Conservation (phyloP, 2,888 invertebrate genomes). For the Hyposoter didymator region DNA sequence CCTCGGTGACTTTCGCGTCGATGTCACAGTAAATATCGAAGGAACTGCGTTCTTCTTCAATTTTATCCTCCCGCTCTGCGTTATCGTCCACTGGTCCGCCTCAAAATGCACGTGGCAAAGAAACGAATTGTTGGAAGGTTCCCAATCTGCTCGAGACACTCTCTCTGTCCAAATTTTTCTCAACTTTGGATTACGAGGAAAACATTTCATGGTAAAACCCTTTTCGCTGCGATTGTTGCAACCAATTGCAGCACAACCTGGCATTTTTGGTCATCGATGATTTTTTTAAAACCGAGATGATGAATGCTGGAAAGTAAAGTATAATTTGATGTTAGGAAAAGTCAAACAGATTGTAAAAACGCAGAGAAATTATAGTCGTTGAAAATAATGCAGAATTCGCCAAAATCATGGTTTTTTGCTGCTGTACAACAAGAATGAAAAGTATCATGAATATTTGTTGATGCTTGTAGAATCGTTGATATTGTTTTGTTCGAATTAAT, state of each 20-base stretch:
- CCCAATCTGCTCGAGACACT: slow-evolving; percentile 82
- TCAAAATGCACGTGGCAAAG: slow-evolving; percentile 82
- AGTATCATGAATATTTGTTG: neutral
- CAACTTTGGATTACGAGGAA: slow-evolving; percentile 81
- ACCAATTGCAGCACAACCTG: slow-evolving; percentile 82
- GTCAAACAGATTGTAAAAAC: neutral
- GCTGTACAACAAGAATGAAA: neutral
- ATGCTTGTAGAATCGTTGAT: neutral
- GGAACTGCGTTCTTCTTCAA: slow-evolving; percentile 81
- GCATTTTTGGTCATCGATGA: slow-evolving; percentile 76
- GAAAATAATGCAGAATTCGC: neutral
- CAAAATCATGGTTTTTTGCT: neutral
- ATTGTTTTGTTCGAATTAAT: neutral
- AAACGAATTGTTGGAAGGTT: slow-evolving; percentile 82
- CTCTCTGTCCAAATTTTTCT: slow-evolving; percentile 81
- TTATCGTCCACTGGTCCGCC: slow-evolving; percentile 78
- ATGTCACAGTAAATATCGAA: slow-evolving; percentile 79
- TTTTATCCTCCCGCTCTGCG: slow-evolving; percentile 76
- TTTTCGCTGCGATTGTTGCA: slow-evolving; percentile 83
- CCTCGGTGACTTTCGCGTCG: slow-evolving; percentile 79
- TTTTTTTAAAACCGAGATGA: neutral
- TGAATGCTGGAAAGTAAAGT: slow-evolving; percentile 38
- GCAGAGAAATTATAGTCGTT: neutral
- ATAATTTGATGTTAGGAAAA: neutral
- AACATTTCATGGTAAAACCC: slow-evolving; percentile 83